These are phyloP conservation scores for Sphaerophoria taeniata DNA, from an alignment of 2,888 invertebrate species.

Conservation along the genomic window DNA sequence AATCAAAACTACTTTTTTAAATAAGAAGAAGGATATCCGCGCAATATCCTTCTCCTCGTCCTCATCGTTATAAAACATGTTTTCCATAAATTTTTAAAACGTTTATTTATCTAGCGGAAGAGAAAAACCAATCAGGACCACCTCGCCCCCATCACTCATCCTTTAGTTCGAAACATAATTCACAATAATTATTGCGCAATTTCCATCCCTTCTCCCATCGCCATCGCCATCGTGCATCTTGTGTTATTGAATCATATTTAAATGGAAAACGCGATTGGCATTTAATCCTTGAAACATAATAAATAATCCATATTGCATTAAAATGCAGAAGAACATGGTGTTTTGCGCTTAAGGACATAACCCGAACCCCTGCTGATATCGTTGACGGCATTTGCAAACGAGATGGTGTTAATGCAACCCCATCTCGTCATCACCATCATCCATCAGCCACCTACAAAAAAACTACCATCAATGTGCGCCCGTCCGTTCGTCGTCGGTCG, in stretches of 20 bases:
- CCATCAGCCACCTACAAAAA: not conserved
- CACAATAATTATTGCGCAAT: conserved; percentile 64
- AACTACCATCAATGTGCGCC: not conserved
- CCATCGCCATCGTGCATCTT: not conserved
- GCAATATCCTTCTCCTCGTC: no score
- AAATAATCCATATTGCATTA: conserved; percentile 71
- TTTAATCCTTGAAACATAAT: conserved; percentile 69
- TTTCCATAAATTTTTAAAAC: conserved; percentile 27
- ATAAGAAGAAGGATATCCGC: no score
- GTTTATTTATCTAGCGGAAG: conserved; percentile 18
- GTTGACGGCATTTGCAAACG: conserved; percentile 57
- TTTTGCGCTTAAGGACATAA: not conserved
- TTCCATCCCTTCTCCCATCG: not conserved
- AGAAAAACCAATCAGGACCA: conserved; percentile 45
- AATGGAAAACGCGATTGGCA: conserved; percentile 68
- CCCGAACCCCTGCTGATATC: conserved; percentile 43
- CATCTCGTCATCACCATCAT: not conserved
- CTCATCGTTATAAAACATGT: not conserved
- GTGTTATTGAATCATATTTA: conserved; percentile 66
- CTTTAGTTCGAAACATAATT: conserved; percentile 48
- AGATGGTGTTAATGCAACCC: conserved; percentile 63
- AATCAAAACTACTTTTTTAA: no score
- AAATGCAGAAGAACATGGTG: conserved; percentile 47
- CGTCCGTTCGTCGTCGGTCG: no score
- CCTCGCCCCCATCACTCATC: conserved; percentile 6